Evolutionary conservation across 2,797 vertebrate species (phyloP).

Genomic region (Echiichthys vipera): DNA sequence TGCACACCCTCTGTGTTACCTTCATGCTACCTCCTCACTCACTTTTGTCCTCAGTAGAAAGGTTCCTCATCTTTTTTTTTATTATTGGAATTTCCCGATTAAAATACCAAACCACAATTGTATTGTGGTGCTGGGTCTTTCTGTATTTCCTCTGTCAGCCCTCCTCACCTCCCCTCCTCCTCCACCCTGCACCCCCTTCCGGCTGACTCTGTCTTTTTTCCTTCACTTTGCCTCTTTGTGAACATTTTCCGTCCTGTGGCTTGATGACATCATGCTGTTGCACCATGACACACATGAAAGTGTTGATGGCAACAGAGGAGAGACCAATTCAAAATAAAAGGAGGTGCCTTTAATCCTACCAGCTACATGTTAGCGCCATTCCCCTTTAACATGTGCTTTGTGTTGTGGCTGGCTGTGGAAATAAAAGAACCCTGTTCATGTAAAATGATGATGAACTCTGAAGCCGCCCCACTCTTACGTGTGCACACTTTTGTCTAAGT

Average conservation of each 20-base stretch:
- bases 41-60: conserved; percentile 25
- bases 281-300: conserved; percentile 16
- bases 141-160: conserved; percentile 38
- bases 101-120: conserved; percentile 13
- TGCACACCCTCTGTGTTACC: conserved; percentile 22
- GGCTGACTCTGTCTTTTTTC: conserved; percentile 72
- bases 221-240: conserved; percentile 59
- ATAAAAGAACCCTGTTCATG: conserved; percentile 27
- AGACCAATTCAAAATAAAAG: conserved; percentile 32
- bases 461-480: conserved; percentile 47
- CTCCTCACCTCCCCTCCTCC: conserved; percentile 13
- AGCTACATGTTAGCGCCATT: conserved; percentile 8
- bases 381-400: conserved; percentile 52
- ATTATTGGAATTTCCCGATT: conserved; percentile 31
- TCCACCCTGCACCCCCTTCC: conserved; percentile 43
- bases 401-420: conserved; percentile 58
- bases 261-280: conserved; percentile 62
- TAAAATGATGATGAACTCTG: conserved; percentile 52
- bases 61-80: conserved; percentile 39
- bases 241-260: conserved; percentile 45
- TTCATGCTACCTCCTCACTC: conserved; percentile 19
- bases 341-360: conserved; percentile 38
- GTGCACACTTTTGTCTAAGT: conserved; percentile 48
- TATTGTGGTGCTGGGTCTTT: conserved; percentile 44
- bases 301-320: conserved; percentile 38